Conservation (phyloP, 2,888 invertebrate genomes). For the Neria commutata region DNA sequence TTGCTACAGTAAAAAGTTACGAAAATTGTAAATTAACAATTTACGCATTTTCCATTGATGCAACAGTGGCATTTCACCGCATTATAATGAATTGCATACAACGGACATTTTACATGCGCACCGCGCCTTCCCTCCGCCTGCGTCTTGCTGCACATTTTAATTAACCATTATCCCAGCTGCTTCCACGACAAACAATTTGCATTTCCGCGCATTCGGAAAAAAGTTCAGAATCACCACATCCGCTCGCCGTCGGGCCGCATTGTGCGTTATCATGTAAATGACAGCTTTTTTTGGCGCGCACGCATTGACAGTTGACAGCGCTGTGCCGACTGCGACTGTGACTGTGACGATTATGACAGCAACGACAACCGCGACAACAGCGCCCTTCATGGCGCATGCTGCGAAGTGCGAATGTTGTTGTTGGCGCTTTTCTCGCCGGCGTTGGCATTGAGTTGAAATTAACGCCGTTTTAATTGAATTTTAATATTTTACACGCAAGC, state of each 20-base stretch:
- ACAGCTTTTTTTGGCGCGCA: conserved; percentile 10
- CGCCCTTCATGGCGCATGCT: background rate
- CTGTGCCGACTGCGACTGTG: too few species aligned
- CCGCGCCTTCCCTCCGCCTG: too few species aligned
- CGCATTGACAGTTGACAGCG: conserved; percentile 28
- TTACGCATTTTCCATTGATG: too few species aligned
- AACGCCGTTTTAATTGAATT: conserved; percentile 57
- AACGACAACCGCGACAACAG: conserved; percentile 14
- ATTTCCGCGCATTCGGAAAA: too few species aligned
- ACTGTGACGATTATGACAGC: conserved; percentile 54
- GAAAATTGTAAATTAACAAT: too few species aligned
- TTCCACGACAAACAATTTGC: conserved; percentile 18
- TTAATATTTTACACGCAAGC: conserved; percentile 54
- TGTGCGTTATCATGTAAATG: conserved; percentile 4
- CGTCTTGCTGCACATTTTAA: conserved; percentile 55
- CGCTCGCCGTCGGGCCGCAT: background rate
- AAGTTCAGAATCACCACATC: too few species aligned
- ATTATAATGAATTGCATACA: too few species aligned
- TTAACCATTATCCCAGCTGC: conserved; percentile 50
- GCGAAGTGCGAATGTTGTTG: background rate
- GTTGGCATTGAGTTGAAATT: conserved; percentile 38
- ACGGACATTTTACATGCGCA: too few species aligned
- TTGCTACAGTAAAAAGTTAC: too few species aligned
- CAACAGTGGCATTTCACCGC: too few species aligned
- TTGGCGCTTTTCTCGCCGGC: conserved; percentile 12